Evolutionary conservation across 2,797 vertebrate genomes (phyloP), one percentile per base, ranked within the genome.

Genomic region (Apogon talboti): DNA sequence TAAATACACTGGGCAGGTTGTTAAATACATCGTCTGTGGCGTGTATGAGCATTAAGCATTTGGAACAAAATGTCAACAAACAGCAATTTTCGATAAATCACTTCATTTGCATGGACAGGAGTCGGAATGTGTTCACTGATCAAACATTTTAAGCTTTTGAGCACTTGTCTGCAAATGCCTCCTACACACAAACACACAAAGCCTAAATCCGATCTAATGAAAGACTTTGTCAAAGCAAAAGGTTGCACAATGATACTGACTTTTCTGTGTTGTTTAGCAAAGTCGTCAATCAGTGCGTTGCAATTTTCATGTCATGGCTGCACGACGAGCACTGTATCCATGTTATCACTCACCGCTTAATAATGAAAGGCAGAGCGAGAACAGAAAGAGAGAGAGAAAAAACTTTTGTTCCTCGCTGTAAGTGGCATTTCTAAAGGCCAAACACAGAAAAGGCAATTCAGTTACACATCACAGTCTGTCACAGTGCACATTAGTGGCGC

Each of bases 1-100:
- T 53, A 38, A 40, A 35, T 15, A 38, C 19, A 57, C 46, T 75
- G 42, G 55, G 78, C 66, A 64, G 15, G 48, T 14, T 35, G 40
- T 6, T 28, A 50, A 43, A 66, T 18, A 24, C 35, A 48, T 12
- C 5, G 18, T 42, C 46, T 49, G 13, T 48, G 52, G 18, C 4
- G 19, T 24, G 30, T 38, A 53, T 67, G 43, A 45, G 55, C 67
- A 58, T 70, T 74, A 66, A 83, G 71, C 59, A 42, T 61, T 76
- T 62, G n/a, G 18, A 43, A 48, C 14, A 37, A 46, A 80, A 68
- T 46, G 63, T 53, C 74, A 66, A 79, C 71, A 86, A 83, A 75
- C 71, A 57, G 21, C 43, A 51, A 51, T 52, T 68, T 82, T 18
- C 73, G 46, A 58, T 35, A 48, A 77, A 66, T 54, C 19, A 10